Conservation (phyloP, 2,888 invertebrate genomes). For the Pammene aurita region DNA sequence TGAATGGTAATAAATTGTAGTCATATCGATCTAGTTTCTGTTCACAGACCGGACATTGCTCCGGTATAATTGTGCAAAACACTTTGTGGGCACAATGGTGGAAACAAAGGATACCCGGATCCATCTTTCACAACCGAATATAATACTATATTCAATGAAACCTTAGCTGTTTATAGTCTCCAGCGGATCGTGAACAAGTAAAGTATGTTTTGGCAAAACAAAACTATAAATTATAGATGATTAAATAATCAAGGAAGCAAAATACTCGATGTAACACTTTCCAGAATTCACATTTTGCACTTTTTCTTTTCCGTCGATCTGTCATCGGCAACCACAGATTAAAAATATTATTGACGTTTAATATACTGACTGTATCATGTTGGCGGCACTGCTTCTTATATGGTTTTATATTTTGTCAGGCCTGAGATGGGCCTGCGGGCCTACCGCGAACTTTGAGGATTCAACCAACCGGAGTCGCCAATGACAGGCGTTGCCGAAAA, state of each 20-base stretch:
- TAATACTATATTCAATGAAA: slow-evolving; percentile 61
- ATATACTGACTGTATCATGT: background rate
- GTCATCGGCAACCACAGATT: slow-evolving; percentile 33
- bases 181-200: slow-evolving; percentile 45
- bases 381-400: background rate
- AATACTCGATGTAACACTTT: slow-evolving; percentile 63
- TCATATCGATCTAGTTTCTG: slow-evolving; percentile 81
- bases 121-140: slow-evolving; percentile 75
- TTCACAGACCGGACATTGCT: slow-evolving; percentile 90
- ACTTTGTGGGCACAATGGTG: slow-evolving; percentile 93
- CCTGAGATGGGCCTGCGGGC: too few relatives aligned
- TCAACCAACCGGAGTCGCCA: too few relatives aligned
- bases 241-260: slow-evolving; percentile 60
- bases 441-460: too few relatives aligned
- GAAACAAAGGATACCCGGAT: slow-evolving; percentile 94
- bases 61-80: slow-evolving; percentile 91
- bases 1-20: slow-evolving; percentile 89
- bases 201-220: slow-evolving; percentile 51
- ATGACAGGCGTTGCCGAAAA: too few relatives aligned
- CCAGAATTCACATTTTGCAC: slow-evolving; percentile 60
- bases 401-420: background rate
- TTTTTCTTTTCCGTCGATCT: slow-evolving; percentile 37
- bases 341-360: slow-evolving; percentile 23
- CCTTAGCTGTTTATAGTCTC: slow-evolving; percentile 46
- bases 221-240: slow-evolving; percentile 50